Evolutionary conservation across 2,888 invertebrate species (phyloP), one percentile per base, ranked within the genome.

Genomic region (Melieria crassipennis): DNA sequence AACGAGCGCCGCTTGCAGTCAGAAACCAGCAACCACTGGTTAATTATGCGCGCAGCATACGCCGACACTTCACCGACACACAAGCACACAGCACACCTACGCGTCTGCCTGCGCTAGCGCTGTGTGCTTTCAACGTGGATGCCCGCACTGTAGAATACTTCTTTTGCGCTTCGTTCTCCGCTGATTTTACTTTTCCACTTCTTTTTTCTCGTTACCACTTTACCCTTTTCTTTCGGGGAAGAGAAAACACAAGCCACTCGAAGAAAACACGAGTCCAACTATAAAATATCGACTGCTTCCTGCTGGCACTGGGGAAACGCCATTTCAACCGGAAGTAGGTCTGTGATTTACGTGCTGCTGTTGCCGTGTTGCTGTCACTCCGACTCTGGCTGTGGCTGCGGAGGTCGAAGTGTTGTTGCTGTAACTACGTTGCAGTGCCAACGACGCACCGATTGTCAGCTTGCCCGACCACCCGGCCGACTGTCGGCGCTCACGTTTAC

Each of bases 261-360:
- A n/a, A 65, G 30, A 52, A 42, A n/a, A 11, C 42, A 65, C 48
- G 45, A 50, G 48, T 63, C 65, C 50, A 55, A 71, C 70, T 75
- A 73, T 73, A 75, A 75, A 76, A 75, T 75, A 76, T 76, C 73
- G 73, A 70, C 73, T 74, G 70, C 71, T 75, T 76, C 75, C 76
- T 70, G 58, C 74, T 72, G 30, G 50, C 61, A 58, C 61, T 68
- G 71, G 61, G 73, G 62, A 52, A 75, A 73, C 72, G 72, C 72
- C 72, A 66, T 71, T 75, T 70, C 71, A 73, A 76, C 73, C 76
- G 76, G 76, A 76, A 76, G 75, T 75, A 67, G 73, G 71, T 72
- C 71, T 74, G 70, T 75, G 74, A 76, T 76, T 76, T 76, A 75
- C 75, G 74, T 75, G 73, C 70, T 61, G 43, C 46, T 47, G 7